Conservation (phyloP, 2,113 vertebrate genomes). For the mouse (Mus musculus) region DNA sequence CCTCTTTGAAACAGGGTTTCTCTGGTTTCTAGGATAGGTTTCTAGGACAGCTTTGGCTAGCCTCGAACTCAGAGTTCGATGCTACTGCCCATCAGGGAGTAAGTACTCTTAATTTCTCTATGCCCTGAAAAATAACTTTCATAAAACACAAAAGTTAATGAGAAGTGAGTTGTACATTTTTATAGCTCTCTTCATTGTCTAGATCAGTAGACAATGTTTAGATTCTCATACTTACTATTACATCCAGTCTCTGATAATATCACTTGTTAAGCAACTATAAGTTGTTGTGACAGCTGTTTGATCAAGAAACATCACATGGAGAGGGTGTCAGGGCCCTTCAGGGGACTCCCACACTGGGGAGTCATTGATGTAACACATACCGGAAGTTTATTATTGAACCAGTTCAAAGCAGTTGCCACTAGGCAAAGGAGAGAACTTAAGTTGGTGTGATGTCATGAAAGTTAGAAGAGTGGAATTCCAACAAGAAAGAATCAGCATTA, state of each 20-base stretch:
- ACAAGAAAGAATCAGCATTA: neutral
- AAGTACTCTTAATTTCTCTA: neutral
- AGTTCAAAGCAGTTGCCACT: neutral
- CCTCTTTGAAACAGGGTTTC: no score
- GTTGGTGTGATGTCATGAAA: neutral
- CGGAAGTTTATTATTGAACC: neutral
- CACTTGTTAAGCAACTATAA: conserved; percentile 5
- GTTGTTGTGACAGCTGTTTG: conserved; percentile 11
- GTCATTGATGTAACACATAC: neutral
- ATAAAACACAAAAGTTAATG: neutral
- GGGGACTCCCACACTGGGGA: neutral
- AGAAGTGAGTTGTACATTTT: neutral
- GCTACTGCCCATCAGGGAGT: neutral
- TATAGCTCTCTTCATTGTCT: conserved; percentile 38
- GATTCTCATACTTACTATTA: neutral
- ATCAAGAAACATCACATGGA: neutral
- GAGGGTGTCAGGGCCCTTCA: neutral
- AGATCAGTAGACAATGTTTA: neutral
- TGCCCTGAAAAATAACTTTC: neutral
- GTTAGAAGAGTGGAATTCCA: conserved; percentile 36
- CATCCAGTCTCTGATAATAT: neutral
- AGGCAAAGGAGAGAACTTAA: conserved; percentile 27
- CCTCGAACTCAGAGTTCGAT: no score
- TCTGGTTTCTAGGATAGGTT: no score
- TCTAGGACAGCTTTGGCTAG: no score